Evolutionary conservation across 2,797 vertebrate species (phyloP).

Genomic region (Helicolenus hilgendorfi): DNA sequence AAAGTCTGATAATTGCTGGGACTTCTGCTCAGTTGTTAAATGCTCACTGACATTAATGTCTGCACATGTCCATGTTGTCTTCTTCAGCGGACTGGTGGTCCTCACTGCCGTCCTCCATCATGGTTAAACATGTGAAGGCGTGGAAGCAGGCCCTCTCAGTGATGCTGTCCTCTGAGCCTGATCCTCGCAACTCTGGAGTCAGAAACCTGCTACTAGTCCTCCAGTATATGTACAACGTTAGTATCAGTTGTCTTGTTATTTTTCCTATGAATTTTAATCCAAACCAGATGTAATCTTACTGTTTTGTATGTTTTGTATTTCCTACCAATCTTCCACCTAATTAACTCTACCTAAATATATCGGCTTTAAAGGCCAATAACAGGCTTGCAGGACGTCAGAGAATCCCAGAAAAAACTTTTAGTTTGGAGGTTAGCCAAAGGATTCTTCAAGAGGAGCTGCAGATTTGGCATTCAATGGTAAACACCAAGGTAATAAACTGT

Average conservation of each 20-base stretch:
- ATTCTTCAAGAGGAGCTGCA: slow-evolving; percentile 44
- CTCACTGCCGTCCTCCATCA: slow-evolving; percentile 51
- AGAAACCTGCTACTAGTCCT: slow-evolving; percentile 71
- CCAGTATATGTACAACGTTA: slow-evolving; percentile 72
- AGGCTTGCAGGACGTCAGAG: slow-evolving; percentile 14
- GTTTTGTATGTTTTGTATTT: not conserved
- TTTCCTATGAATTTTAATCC: not conserved
- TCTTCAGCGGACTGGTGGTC: slow-evolving; percentile 68
- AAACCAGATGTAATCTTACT: not conserved
- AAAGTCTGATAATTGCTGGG: not conserved
- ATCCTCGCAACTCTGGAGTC: not conserved
- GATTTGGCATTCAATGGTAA: slow-evolving; percentile 20
- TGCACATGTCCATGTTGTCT: not conserved
- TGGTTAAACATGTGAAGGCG: slow-evolving; percentile 66
- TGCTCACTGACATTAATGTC: not conserved
- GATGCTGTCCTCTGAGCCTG: slow-evolving; percentile 10
- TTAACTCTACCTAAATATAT: not conserved
- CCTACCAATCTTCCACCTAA: not conserved
- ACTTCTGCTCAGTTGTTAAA: not conserved
- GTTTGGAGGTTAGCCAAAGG: not conserved
- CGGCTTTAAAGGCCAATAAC: slow-evolving; percentile 66
- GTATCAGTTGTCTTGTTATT: slow-evolving; percentile 10
- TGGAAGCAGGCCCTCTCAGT: slow-evolving; percentile 69
- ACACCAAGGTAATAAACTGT: slow-evolving; percentile 33
- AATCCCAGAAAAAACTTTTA: slow-evolving; percentile 57